phyloP scores from a whole-genome alignment of 2,113 vertebrate species.

The Calyptomena viridis region DNA sequence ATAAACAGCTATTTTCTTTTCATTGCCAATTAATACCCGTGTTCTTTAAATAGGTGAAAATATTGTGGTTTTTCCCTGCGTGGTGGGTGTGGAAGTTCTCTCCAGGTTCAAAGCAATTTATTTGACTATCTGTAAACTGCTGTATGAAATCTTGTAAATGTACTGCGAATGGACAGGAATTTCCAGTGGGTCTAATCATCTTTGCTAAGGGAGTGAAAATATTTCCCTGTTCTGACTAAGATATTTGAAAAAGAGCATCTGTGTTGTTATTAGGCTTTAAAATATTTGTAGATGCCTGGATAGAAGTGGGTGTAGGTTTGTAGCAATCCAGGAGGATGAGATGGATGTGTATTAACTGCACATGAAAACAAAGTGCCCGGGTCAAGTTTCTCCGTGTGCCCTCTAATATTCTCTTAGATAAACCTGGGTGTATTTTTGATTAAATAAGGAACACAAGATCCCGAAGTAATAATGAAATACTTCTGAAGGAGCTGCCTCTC shows the following conservation, averaged over 20 bases:
- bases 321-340: neutral
- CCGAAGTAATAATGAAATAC: neutral
- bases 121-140: neutral
- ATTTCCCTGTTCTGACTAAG: neutral
- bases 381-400: neutral
- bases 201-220: neutral
- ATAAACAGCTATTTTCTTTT: neutral
- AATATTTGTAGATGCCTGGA: neutral
- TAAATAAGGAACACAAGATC: neutral
- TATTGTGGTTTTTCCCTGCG: neutral
- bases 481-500: neutral
- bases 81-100: neutral
- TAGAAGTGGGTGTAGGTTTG: neutral
- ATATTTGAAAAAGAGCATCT: neutral
- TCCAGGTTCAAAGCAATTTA: neutral
- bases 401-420: neutral
- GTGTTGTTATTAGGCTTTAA: neutral
- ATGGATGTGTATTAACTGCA: neutral
- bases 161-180: neutral
- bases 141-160: neutral
- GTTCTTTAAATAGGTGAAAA: neutral
- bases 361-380: neutral
- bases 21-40: neutral
- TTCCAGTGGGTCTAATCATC: neutral
- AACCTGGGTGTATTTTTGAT: neutral